Base-by-base conservation (phyloP, 2,888 invertebrate genomes). In the Brenthis ino region DNA sequence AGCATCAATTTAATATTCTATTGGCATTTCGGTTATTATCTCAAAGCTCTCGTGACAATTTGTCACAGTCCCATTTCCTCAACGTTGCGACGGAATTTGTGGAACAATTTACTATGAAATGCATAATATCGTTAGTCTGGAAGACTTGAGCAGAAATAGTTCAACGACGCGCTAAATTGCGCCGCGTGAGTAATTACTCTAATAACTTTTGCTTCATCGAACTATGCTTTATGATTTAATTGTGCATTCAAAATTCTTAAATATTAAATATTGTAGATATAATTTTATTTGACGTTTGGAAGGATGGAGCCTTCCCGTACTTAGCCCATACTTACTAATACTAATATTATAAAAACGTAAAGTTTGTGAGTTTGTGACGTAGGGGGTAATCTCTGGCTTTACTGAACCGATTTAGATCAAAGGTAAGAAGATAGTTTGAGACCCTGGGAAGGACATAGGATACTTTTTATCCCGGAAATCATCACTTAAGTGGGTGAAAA, bases 31-130 rank as follows among this genome's bases (percentile, higher is more conserved):
- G 20, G 20, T 48, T 55, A 48, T 67, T 67, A 55, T 43, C 20
- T 1, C 8, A 33, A 58, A 66, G 54, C 20, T 57, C 6, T 53
- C 50, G 53, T 58, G 47, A 37, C 53, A 53, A 65, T 65, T 65
- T 54, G 65, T 60, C 33, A 58, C 33, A 48, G 55, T 50, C 55
- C 37, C 20, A 55, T 61, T 67, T 60, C 33, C 48, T 24, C 48
- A 20, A 20, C 47, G 55, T 50, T 47, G 6, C 60, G 12, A 47
- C 53, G 37, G 53, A 57, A 65, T 47, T 61, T 16, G 43, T 47
- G 56, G 48, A 47, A 64, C 63, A 56, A 61, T 60, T 70, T 50
- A 53, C 57, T 68, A 61, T 63, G 65, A 68, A 65, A 70, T 65
- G 61, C 53, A 65, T 68, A 65, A 70, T 57, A 53, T 48, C 43